Percentiles rank a stretch among this genome's conserved stretches.
phyloP scores from a whole-genome alignment of 2,888 invertebrate species.

The Drosophila pseudotakahashii region DNA sequence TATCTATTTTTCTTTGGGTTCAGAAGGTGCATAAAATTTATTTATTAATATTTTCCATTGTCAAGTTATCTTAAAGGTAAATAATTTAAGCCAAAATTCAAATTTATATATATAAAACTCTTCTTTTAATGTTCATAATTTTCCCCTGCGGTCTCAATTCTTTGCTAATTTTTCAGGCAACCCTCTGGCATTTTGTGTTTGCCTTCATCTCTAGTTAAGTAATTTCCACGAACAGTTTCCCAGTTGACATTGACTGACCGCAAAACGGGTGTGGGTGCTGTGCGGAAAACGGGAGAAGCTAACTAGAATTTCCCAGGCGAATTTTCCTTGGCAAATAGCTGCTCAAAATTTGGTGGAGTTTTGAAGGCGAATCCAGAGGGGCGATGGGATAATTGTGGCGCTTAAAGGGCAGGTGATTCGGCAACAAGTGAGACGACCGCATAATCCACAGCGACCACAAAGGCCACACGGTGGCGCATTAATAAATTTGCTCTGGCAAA shows the following conservation, averaged over 20 bases:
- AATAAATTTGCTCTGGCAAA: constrained; percentile 68
- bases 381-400: neutral
- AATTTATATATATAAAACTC: no score
- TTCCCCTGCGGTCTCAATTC: rapidly evolving
- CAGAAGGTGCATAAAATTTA: no score
- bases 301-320: constrained; percentile 4
- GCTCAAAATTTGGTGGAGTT: no score
- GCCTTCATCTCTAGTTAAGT: constrained; percentile 35
- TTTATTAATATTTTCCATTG: no score
- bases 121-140: no score
- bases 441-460: constrained; percentile 66
- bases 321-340: constrained; percentile 7
- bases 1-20: no score
- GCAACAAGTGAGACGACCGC: constrained; percentile 75
- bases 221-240: constrained; percentile 34
- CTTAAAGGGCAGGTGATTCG: constrained; percentile 22
- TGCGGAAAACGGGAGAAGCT: constrained; percentile 1
- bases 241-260: constrained; percentile 42
- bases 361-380: neutral
- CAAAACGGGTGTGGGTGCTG: constrained; percentile 6
- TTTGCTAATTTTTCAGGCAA: constrained; percentile 1
- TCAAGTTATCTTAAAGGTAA: no score
- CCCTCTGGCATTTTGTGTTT: constrained; percentile 21
- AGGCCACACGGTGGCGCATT: constrained; percentile 58
- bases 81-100: no score